These are phyloP conservation scores for Hyles euphorbiae DNA, from an alignment of 1,140 invertebrate genomes.

Conservation along the genomic window DNA sequence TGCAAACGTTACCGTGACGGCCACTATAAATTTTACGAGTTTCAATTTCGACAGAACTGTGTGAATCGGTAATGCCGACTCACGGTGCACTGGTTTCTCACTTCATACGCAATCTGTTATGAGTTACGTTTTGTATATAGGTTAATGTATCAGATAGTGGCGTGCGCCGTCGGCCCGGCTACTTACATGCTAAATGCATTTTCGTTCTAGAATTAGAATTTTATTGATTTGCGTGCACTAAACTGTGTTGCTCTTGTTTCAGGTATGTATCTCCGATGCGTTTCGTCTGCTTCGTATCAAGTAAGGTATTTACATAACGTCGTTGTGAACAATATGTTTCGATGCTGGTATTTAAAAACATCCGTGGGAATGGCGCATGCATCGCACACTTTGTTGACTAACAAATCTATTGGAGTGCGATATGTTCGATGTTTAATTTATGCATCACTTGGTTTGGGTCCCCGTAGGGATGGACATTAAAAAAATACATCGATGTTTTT, in stretches of 20 bases:
- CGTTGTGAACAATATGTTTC: slow-evolving; percentile 3
- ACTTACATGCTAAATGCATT: slow-evolving; percentile 10
- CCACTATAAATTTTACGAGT: slow-evolving; percentile 39
- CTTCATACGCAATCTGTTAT: slow-evolving; percentile 52
- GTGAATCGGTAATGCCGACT: slow-evolving; percentile 41
- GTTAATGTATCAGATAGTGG: slow-evolving; percentile 57
- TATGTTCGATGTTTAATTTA: slow-evolving; percentile 11
- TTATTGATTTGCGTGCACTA: slow-evolving; percentile 21
- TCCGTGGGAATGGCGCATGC: slow-evolving; percentile 8
- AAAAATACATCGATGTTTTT: too few relatives aligned
- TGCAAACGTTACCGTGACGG: not conserved
- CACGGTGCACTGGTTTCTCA: slow-evolving; percentile 51
- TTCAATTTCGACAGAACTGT: slow-evolving; percentile 56
- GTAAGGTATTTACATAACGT: slow-evolving; percentile 10
- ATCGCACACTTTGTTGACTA: slow-evolving; percentile 4
- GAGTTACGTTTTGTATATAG: slow-evolving; percentile 53
- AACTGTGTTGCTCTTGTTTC: slow-evolving; percentile 25
- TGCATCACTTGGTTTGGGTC: not conserved
- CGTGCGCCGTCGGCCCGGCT: slow-evolving; percentile 7
- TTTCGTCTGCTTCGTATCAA: slow-evolving; percentile 9
- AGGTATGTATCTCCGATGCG: slow-evolving; percentile 25
- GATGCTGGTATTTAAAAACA: slow-evolving; percentile 3
- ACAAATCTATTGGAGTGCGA: not conserved
- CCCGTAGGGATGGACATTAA: too few relatives aligned
- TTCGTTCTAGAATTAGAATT: slow-evolving; percentile 21